Evolutionary conservation across 2,113 vertebrate species (phyloP).

Genomic region (Nothoprocta perdicaria): DNA sequence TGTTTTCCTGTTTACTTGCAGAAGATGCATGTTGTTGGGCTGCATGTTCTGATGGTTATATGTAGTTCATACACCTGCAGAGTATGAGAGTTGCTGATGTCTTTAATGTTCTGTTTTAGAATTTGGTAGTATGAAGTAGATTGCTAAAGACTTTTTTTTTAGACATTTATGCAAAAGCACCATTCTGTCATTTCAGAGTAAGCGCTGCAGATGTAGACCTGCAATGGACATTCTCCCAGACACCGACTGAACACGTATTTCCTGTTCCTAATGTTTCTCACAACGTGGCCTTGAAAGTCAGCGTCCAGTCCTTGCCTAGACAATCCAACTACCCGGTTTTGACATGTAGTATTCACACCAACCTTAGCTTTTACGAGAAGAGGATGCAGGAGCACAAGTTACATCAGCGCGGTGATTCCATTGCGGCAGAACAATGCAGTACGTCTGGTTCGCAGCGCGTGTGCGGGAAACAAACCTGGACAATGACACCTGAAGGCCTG

Average conservation of each 20-base stretch:
- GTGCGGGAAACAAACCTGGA: constrained; percentile 79
- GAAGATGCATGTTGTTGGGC: background rate
- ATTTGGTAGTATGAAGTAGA: background rate
- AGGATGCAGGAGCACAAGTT: constrained; percentile 69
- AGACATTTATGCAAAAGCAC: background rate
- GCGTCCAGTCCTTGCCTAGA: constrained; percentile 94
- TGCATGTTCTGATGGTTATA: fast-evolving
- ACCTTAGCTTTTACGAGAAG: constrained; percentile 85
- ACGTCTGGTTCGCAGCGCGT: constrained; percentile 78
- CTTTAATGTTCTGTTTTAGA: background rate
- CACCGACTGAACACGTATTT: constrained; percentile 94
- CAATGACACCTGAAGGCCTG: constrained; percentile 73
- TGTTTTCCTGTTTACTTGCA: background rate
- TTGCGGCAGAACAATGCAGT: constrained; percentile 66
- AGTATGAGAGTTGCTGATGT: background rate
- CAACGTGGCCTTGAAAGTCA: constrained; percentile 95
- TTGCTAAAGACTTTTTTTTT: background rate
- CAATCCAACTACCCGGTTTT: constrained; percentile 94
- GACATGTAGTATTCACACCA: constrained; percentile 95
- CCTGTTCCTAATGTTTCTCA: constrained; percentile 95
- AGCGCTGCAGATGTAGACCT: constrained; percentile 93
- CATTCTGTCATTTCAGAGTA: constrained; percentile 82
- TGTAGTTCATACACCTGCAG: background rate
- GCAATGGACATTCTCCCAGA: constrained; percentile 94
- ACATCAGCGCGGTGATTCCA: constrained; percentile 50